phyloP scores from a whole-genome alignment of 2,888 invertebrate species.

The Lasioglossum villosulum region DNA sequence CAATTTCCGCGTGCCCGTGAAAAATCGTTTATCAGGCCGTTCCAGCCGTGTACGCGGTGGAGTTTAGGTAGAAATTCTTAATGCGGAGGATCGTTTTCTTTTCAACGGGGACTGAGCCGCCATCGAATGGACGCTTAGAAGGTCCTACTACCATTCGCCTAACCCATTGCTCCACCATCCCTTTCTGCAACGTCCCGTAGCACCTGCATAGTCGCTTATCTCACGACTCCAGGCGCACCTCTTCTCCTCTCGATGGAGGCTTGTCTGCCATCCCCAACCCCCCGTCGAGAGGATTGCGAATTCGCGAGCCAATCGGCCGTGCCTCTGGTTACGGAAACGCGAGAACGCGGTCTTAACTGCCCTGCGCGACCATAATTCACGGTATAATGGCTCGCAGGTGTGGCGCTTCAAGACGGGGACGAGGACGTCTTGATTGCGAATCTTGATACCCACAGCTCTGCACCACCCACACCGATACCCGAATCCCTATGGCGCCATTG shows the following conservation, averaged over 20 bases:
- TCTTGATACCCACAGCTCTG: background rate
- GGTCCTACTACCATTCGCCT: slow-evolving; percentile 1
- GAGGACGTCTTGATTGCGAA: slow-evolving; percentile 54
- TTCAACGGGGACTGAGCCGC: background rate
- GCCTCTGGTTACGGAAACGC: slow-evolving; percentile 32
- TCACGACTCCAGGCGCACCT: slow-evolving; percentile 65
- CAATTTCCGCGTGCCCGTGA: slow-evolving; percentile 44
- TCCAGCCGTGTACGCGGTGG: slow-evolving; percentile 7
- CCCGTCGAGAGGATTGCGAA: slow-evolving; percentile 37
- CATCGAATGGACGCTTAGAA: slow-evolving; percentile 15
- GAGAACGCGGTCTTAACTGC: slow-evolving; percentile 41
- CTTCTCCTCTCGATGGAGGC: background rate
- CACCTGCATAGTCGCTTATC: slow-evolving; percentile 69
- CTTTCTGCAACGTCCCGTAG: slow-evolving; percentile 24
- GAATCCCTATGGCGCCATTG: slow-evolving; percentile 55
- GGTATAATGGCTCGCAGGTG: slow-evolving; percentile 62
- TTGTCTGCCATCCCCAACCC: background rate
- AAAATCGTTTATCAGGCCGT: slow-evolving; percentile 55
- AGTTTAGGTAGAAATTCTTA: slow-evolving; percentile 17
- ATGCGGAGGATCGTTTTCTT: slow-evolving; percentile 21
- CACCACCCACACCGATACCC: slow-evolving; percentile 17
- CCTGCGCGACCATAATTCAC: slow-evolving; percentile 58
- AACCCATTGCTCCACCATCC: slow-evolving; percentile 18
- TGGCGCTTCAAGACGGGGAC: slow-evolving; percentile 16
- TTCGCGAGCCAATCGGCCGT: slow-evolving; percentile 58